These are phyloP conservation scores for Sebastes fasciatus DNA, from an alignment of 2,113 vertebrate species.

Conservation along the genomic window DNA sequence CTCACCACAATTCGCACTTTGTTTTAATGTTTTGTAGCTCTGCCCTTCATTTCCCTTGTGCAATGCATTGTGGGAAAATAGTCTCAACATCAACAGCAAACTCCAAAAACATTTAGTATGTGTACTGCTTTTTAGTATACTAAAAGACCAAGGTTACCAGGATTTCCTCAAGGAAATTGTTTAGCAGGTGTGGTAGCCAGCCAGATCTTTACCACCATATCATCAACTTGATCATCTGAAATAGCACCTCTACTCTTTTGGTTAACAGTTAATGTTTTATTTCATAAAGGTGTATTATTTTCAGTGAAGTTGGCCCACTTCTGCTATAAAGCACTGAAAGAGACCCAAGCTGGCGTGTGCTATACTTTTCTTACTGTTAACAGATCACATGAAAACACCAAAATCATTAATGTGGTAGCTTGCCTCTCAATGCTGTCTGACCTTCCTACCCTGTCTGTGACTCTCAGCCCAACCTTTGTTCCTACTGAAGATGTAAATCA, in stretches of 20 bases:
- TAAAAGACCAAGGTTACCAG: no score
- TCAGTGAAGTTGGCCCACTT: no score
- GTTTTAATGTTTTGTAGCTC: neutral
- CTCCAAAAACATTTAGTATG: neutral
- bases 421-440: neutral
- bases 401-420: neutral
- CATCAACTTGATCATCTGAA: neutral
- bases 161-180: neutral
- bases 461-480: neutral
- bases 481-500: neutral
- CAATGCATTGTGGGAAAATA: slow-evolving; percentile 4
- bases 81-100: neutral
- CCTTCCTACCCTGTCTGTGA: no score
- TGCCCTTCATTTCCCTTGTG: neutral
- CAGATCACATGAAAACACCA: neutral
- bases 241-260: neutral
- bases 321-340: no score
- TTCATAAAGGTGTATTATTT: neutral
- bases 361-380: neutral
- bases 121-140: neutral
- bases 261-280: neutral
- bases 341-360: neutral
- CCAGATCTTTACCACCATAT: neutral
- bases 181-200: neutral
- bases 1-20: neutral